Evolutionary conservation across 2,113 vertebrate genomes (phyloP), one percentile per base, ranked within the genome.

Genomic region (Craseonycteris thonglongyai): DNA sequence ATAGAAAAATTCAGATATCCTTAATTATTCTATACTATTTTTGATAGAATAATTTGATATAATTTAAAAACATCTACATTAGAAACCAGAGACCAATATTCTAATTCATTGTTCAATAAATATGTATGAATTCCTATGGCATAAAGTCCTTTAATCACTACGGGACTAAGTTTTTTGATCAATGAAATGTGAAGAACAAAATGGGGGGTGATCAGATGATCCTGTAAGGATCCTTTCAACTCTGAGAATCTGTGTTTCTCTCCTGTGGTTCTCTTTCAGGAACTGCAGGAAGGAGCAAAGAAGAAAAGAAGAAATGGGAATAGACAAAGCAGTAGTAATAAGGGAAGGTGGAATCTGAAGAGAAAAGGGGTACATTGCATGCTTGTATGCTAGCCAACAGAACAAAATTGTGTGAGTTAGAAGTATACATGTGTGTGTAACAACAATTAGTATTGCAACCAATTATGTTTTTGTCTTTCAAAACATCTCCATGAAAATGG

Each of bases 401-500:
- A 35, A 68, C 61, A 45, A 65, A 83, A 51, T 18, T 56, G 19
- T 30, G 45, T 42, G n/a, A 66, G 24, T 84, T 40, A 72, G 47
- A 88, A 75, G 63, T 33, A 59, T 22, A 30, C 45, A 82, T 79
- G 18, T 28, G 40, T 75, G 54, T n/a, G 22, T 18, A 69, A 69
- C 12, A 69, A 6, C 9, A 18, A 51, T 28, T 28, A 78, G 45
- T 9, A 47, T 28, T 65, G 35, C 65, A 42, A 81, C 40, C 28
- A 54, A 18, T 22, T 49, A 30, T 72, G 26, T 63, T 83, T 90
- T 66, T 93, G 61, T 56, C 65, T 92, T 88, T 93, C 40, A 61
- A 85, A 92, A 80, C 9, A 35, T 74, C 26, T 9, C n/a, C 16
- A 79, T 86, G 82, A 26, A 86, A 95, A 85, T 86, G 72, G n/a